phyloP scores from a whole-genome alignment of 2,888 invertebrate species.

The Griposia aprilina region DNA sequence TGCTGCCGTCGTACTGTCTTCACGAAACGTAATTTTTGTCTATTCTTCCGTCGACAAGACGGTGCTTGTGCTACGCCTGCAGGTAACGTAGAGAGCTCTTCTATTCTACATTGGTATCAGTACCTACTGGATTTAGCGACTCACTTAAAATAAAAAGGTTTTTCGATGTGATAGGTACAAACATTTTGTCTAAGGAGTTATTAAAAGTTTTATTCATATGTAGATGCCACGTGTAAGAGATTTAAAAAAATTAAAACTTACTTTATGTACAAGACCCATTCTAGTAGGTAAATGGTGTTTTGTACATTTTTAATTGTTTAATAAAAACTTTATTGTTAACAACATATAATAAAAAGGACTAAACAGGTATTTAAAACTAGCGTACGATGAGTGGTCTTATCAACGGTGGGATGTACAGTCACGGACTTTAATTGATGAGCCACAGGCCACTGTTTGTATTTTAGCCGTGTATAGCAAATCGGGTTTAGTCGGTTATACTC shows the following conservation, averaged over 20 bases:
- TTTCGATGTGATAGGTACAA: not conserved
- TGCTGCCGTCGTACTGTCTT: no score
- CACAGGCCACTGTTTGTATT: no score
- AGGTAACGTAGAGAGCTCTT: conserved; percentile 7
- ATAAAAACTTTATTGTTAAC: not conserved
- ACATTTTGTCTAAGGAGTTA: not conserved
- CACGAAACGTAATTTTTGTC: no score
- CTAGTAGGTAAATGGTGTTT: no score
- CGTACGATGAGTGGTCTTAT: not conserved
- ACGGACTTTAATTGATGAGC: no score
- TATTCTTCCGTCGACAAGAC: no score
- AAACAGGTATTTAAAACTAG: not conserved
- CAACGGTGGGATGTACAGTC: not conserved
- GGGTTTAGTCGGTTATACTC: no score
- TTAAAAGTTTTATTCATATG: not conserved
- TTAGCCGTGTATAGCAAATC: no score
- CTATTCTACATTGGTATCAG: conserved; percentile 2
- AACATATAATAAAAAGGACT: not conserved
- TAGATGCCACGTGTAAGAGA: not conserved
- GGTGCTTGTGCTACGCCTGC: no score
- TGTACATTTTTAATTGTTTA: no score
- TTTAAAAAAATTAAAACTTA: not conserved
- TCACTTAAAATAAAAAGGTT: not conserved
- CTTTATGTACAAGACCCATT: not conserved
- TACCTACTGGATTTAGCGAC: not conserved